Base-by-base conservation (phyloP, 2,888 invertebrate genomes). In the Agrilus cyanescens region DNA sequence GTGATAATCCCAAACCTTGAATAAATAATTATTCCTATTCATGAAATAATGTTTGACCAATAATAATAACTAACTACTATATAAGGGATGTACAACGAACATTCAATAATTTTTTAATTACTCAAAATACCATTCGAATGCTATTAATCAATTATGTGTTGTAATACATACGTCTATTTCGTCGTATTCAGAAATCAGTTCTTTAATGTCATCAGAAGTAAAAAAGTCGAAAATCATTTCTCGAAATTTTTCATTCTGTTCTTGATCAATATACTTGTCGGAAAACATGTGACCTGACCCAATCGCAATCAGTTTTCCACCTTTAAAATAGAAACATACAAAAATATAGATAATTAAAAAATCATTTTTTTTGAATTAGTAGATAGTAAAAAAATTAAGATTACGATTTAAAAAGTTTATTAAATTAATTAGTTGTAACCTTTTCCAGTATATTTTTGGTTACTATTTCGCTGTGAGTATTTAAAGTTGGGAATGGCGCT, bases 261-360 rank as follows among this genome's bases (percentile, higher is more conserved):
- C 96, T 63, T 87, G 85, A 58, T 90, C 91, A 44, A 97, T 71
- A 63, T 95, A 98, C 57, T 84, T 80, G 63, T 98, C 97, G 25
- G 85, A 78, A 62, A 97, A 87, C 71, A 96, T 84, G 59, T 89
- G 85, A 0, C 85, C 86, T 0, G 96, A 95, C 1, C 97, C 97
- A 41, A 95, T 69, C 1, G 94, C 94, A 45, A 86, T 82, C 14
- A 98, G 72, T 61, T 85, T 83, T 1, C 91, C 76, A 41, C 66
- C 80, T 68, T 8, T 2, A 25, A 25, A 25, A 25, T 25, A 6
- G 25, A 10, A 25, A 8, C 10, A 10, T 25, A n/a, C n/a, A n/a
- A n/a, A n/a, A n/a, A n/a, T n/a, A n/a, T n/a, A n/a, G n/a, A n/a
- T n/a, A n/a, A n/a, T n/a, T n/a, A n/a, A n/a, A n/a, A n/a, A n/a